phyloP scores from a whole-genome alignment of 2,888 invertebrate species.

The Eledone cirrhosa region DNA sequence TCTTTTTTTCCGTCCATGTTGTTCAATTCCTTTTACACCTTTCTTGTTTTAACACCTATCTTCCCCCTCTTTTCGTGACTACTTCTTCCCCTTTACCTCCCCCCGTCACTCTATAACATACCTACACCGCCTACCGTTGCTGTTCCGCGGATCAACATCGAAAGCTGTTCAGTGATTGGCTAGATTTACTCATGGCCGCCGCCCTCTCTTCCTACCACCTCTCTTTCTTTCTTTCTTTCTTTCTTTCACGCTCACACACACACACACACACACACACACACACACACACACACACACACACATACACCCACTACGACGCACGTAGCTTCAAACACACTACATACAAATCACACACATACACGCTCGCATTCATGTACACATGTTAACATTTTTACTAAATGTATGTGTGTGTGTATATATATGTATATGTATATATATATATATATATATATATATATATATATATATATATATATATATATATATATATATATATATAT shows the following conservation, averaged over 20 bases:
- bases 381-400: neutral
- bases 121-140: too few species aligned
- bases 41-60: too few species aligned
- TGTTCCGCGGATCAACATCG: too few species aligned
- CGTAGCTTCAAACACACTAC: neutral
- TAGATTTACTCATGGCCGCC: neutral
- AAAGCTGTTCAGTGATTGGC: neutral
- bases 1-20: too few species aligned
- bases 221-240: neutral
- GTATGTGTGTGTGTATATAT: neutral
- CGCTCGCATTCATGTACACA: neutral
- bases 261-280: neutral
- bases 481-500: neutral
- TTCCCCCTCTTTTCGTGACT: too few species aligned
- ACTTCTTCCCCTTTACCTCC: too few species aligned
- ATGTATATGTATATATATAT: neutral
- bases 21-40: too few species aligned
- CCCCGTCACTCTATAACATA: too few species aligned
- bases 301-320: neutral
- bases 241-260: neutral
- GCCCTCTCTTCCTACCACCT: neutral
- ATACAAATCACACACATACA: neutral
- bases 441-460: conserved; percentile 14
- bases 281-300: conserved; percentile 7
- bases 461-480: neutral